Evolutionary conservation across 2,113 vertebrate genomes (phyloP), one percentile per base, ranked within the genome.

Genomic region (Nothocercus julius): DNA sequence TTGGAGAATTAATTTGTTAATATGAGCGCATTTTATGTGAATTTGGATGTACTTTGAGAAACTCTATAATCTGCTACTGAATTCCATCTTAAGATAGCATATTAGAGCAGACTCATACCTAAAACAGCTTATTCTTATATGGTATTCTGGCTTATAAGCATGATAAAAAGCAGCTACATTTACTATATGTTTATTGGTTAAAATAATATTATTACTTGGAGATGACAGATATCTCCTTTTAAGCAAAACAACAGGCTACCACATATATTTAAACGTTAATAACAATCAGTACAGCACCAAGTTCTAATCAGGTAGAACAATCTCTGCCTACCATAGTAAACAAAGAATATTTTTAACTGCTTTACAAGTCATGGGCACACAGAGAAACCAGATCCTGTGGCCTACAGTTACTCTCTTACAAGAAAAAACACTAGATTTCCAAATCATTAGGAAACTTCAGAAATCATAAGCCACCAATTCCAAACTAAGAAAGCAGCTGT

Each of bases 401-500:
- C 42, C 80, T 66, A 45, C 63, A 86, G 32, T 28, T 32, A 8
- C 58, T 67, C 45, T 25, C 61, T 15, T 75, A 86, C 42, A 49
- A 90, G 69, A 76, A 86, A 78, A 82, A 7, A 16, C 54, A 66
- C 2, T 2, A 58, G 49, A 25, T 89, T 87, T 53, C 47, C 89
- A 82, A 91, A 72, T 17, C 45, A 12, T 45, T 90, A 56, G 47
- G 40, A 44, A 34, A 66, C n/a, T 67, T 38, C 9, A 45, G 3
- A 76, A 82, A 42, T 20, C 72, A 30, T 34, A 59, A 89, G 87
- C 56, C 82, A 24, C 28, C 61, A 85, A 76, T 38, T 11, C 82
- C 95, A 91, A 38, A 68, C 81, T 72, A 91, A 79, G 67, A 38
- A 30, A 84, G 27, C 91, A 91, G 75, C 89, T 92, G 79, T 61